Evolutionary conservation across 1,140 invertebrate genomes (phyloP).

Genomic region (Drosophila insularis): DNA sequence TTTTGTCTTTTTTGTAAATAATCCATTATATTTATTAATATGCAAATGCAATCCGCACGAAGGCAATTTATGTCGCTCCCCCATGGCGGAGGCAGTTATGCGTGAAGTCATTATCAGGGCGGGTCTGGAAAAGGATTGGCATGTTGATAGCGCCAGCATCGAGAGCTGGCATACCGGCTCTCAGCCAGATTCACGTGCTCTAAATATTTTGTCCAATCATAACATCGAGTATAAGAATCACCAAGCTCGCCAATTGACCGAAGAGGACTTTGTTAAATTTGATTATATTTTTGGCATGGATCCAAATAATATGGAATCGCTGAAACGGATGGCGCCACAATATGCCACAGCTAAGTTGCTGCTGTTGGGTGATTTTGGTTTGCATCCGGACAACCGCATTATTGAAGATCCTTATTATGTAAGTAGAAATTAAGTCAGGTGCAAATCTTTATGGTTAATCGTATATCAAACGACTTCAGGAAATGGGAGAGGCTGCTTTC

Average conservation of each 20-base stretch:
- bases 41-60: constrained; percentile 30
- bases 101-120: constrained; percentile 87
- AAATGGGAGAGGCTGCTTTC: constrained; percentile 85
- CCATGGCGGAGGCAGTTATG: constrained; percentile 96
- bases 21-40: constrained; percentile 23
- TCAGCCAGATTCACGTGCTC: constrained; percentile 89
- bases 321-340: constrained; percentile 86
- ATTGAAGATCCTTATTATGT: constrained; percentile 95
- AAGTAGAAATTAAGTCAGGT: constrained; percentile 28
- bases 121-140: constrained; percentile 87
- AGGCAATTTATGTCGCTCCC: constrained; percentile 96
- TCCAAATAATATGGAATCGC: constrained; percentile 88
- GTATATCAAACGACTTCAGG: constrained; percentile 81
- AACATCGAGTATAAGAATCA: constrained; percentile 87
- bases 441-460: background rate
- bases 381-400: constrained; percentile 86
- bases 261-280: constrained; percentile 89
- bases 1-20: background rate
- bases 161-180: constrained; percentile 92
- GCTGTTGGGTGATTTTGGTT: constrained; percentile 90
- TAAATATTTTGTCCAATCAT: constrained; percentile 87
- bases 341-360: constrained; percentile 87
- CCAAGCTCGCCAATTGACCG: constrained; percentile 87
- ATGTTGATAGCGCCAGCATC: constrained; percentile 93
- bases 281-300: constrained; percentile 97